A percentile compares a stretch with the other conserved stretches of the same genome.
These are phyloP conservation scores for Tenthredo scrophulariae DNA, from an alignment of 2,888 invertebrate species.

Conservation along the genomic window DNA sequence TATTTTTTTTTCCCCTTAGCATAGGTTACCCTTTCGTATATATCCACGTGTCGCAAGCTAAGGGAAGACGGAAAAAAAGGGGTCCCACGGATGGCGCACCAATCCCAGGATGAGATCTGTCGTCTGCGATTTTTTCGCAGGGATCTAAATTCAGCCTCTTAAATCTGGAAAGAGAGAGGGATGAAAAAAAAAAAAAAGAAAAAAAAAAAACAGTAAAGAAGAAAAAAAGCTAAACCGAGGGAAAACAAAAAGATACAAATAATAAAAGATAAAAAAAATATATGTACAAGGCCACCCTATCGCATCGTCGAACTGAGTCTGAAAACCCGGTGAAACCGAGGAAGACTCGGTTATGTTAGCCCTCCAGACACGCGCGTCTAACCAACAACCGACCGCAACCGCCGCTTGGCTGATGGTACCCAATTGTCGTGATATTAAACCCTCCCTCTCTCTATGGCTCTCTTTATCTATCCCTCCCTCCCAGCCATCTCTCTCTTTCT, in stretches of 20 bases:
- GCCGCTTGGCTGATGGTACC: slow-evolving; percentile 40
- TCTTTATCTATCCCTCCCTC: neutral
- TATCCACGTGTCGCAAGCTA: neutral
- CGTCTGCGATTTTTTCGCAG: slow-evolving; percentile 11
- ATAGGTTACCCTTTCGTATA: neutral
- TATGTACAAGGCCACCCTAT: neutral
- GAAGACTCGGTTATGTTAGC: neutral
- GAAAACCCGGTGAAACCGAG: neutral
- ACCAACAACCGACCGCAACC: slow-evolving; percentile 23
- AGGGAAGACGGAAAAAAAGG: neutral
- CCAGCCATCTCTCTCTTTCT: no score
- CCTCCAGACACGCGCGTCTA: slow-evolving; percentile 27
- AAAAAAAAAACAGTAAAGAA: neutral
- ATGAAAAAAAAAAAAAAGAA: neutral
- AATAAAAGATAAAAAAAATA: slow-evolving; percentile 8
- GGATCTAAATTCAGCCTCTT: slow-evolving; percentile 3
- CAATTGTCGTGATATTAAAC: slow-evolving; percentile 47
- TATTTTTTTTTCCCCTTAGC: neutral
- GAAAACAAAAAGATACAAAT: neutral
- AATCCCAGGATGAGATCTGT: slow-evolving; percentile 7
- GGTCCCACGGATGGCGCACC: neutral
- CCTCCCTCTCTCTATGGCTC: neutral
- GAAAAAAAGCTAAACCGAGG: neutral
- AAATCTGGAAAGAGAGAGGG: neutral
- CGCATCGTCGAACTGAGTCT: neutral